A percentile compares a stretch with the other conserved stretches of the same genome.
phyloP scores from a whole-genome alignment of 2,797 vertebrate species.

The Falco cherrug region DNA sequence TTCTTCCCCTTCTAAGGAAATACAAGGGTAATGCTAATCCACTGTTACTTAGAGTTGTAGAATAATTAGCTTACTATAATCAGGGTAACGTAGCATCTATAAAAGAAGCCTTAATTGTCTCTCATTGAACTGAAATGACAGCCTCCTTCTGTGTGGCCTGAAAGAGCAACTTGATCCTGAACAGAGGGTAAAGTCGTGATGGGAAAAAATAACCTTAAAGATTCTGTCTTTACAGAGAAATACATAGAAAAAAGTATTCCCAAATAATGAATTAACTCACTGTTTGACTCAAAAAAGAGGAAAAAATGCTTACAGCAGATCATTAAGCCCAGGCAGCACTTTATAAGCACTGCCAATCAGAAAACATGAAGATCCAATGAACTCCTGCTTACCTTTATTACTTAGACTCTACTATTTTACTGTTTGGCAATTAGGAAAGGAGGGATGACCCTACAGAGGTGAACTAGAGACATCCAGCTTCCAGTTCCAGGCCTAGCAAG shows the following conservation, averaged over 20 bases:
- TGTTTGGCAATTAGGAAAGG: constrained; percentile 5
- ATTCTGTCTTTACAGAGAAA: background rate
- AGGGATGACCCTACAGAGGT: background rate
- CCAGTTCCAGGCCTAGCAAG: background rate
- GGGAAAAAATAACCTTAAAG: background rate
- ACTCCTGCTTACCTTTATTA: background rate
- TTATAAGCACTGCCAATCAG: background rate
- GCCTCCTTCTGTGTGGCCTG: constrained; percentile 25
- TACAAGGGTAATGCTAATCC: constrained; percentile 77
- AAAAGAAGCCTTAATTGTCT: constrained; percentile 59
- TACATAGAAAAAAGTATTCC: background rate
- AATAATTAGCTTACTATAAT: constrained; percentile 69
- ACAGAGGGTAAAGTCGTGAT: background rate
- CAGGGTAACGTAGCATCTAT: constrained; percentile 38
- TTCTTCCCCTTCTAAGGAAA: constrained; percentile 80
- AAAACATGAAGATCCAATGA: background rate
- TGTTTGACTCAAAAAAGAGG: background rate
- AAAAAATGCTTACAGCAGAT: background rate
- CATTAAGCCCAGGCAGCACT: background rate
- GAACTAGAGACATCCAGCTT: constrained; percentile 14
- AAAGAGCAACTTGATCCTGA: constrained; percentile 42
- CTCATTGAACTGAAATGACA: constrained; percentile 55
- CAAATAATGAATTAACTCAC: background rate
- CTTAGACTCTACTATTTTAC: background rate
- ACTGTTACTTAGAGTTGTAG: constrained; percentile 58